These are phyloP conservation scores for Pachyuromys duprasi DNA, from an alignment of 2,797 vertebrate species.

Conservation along the genomic window DNA sequence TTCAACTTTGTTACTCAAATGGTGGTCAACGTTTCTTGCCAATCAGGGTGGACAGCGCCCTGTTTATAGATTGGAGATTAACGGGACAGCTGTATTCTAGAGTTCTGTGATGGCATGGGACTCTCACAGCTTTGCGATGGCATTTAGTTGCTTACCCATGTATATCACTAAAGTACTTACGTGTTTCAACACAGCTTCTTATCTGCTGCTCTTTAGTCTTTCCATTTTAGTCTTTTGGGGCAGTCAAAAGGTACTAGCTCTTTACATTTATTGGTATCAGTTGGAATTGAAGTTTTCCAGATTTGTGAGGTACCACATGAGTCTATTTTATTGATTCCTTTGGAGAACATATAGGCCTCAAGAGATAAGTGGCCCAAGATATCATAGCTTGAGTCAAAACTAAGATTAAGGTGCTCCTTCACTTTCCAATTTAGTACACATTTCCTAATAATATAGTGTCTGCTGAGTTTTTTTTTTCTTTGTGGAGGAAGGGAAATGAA, in stretches of 20 bases:
- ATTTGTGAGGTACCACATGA: not conserved
- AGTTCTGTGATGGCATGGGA: conserved; percentile 36
- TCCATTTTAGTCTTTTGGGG: conserved; percentile 49
- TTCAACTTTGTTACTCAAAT: conserved; percentile 64
- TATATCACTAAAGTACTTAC: conserved; percentile 36
- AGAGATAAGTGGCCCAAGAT: conserved; percentile 52
- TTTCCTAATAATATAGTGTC: not conserved
- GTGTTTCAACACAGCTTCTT: conserved; percentile 56
- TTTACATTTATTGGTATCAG: conserved; percentile 44
- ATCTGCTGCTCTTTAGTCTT: conserved; percentile 47
- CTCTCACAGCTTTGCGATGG: conserved; percentile 25
- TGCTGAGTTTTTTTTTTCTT: not conserved
- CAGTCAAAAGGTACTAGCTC: conserved; percentile 9
- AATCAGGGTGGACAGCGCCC: conserved; percentile 49
- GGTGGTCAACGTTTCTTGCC: conserved; percentile 60
- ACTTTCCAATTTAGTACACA: conserved; percentile 9
- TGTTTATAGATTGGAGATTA: conserved; percentile 63
- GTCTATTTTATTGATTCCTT: conserved; percentile 41
- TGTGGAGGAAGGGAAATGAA: no score
- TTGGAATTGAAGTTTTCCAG: conserved; percentile 38
- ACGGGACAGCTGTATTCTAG: conserved; percentile 36
- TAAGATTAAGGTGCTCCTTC: conserved; percentile 48
- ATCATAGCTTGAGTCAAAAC: not conserved
- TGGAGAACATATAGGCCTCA: conserved; percentile 13
- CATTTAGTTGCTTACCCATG: conserved; percentile 43